Evolutionary conservation across 2,888 invertebrate genomes (phyloP), one percentile per base, ranked within the genome.

Genomic region (Xylota segnis): DNA sequence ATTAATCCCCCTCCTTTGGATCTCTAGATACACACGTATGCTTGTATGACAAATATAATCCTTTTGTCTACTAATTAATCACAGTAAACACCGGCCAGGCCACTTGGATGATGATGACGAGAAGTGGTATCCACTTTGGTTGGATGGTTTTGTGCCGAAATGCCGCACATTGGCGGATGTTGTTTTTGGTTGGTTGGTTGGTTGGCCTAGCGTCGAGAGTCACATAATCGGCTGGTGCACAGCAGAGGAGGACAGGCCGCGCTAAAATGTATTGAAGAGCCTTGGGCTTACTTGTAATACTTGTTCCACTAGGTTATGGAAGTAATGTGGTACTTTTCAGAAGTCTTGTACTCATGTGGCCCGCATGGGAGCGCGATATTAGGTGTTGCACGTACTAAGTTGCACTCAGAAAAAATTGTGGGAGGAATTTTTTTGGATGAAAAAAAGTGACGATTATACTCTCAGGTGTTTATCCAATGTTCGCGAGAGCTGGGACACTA

Each of bases 31-130:
- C 23, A 23, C 3, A 23, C 23, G 2, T 23, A 23, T 43, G 37
- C 47, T 40, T 29, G n/a, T 43, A 63, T 79, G 83, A 78, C 83
- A 79, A 70, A 74, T 65, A 34, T 54, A 75, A 71, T 84, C 79
- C 70, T 75, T 79, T 75, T 84, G 63, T 74, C 65, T 61, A 61
- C 72, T 83, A 72, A 83, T 83, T 83, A 66, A 72, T 83, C 77
- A 59, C 14, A 4, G 59, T 23, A 37, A 23, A 59, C 12, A 12
- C 16, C 6, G 23, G 23, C 23, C 16, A 0, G 18, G 40, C 18
- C 37, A 5, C 16, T 29, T 2, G 14, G 18, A 29, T 45, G 34
- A 34, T 32, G 40, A 37, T 45, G 59, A 40, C 0, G 14, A 66
- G 52, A 14, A 14, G n/a, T 0, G n/a, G 47, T 6, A 10, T 7